A percentile compares a stretch with the other conserved stretches of the same genome.
Conservation (phyloP, 1,140 invertebrate genomes). For the Aphaenogaster rudis region DNA sequence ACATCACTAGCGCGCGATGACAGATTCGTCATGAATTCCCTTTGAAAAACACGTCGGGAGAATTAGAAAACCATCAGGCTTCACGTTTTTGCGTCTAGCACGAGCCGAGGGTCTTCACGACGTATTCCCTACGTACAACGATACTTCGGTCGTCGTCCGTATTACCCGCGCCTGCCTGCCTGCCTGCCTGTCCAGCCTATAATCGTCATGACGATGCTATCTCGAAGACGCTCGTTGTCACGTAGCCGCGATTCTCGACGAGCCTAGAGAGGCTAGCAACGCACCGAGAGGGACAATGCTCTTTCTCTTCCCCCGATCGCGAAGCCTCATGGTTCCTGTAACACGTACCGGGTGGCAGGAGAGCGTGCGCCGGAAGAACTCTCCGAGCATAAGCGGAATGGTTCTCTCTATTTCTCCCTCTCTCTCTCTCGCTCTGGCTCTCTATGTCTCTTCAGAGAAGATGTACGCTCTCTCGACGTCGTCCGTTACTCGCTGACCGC, state of each 20-base stretch:
- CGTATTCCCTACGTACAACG: slow-evolving; percentile 28
- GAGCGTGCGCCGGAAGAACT: slow-evolving; percentile 65
- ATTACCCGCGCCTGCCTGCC: slow-evolving; percentile 17
- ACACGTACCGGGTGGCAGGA: slow-evolving; percentile 44
- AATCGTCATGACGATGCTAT: slow-evolving; percentile 69
- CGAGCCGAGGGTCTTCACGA: slow-evolving; percentile 11
- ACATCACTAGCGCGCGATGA: neutral
- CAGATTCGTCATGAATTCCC: neutral
- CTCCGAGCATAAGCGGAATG: slow-evolving; percentile 46
- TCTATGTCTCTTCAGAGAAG: slow-evolving; percentile 48
- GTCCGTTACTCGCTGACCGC: slow-evolving; percentile 60
- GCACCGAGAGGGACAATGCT: slow-evolving; percentile 66
- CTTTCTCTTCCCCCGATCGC: slow-evolving; percentile 32
- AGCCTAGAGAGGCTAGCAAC: slow-evolving; percentile 64
- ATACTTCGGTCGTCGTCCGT: slow-evolving; percentile 32
- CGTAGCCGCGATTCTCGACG: slow-evolving; percentile 58
- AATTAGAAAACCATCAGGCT: slow-evolving; percentile 13
- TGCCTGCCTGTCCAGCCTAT: slow-evolving; percentile 50
- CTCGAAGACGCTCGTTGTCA: slow-evolving; percentile 71
- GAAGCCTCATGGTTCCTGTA: slow-evolving; percentile 46
- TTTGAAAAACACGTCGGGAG: neutral
- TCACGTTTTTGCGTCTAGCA: slow-evolving; percentile 41
- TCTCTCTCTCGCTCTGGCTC: slow-evolving; percentile 39
- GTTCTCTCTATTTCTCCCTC: slow-evolving; percentile 9
- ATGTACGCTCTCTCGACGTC: slow-evolving; percentile 43